Evolutionary conservation across 2,797 vertebrate genomes (phyloP), one percentile per base, ranked within the genome.

Genomic region (Enteromius afrohamiltoni): DNA sequence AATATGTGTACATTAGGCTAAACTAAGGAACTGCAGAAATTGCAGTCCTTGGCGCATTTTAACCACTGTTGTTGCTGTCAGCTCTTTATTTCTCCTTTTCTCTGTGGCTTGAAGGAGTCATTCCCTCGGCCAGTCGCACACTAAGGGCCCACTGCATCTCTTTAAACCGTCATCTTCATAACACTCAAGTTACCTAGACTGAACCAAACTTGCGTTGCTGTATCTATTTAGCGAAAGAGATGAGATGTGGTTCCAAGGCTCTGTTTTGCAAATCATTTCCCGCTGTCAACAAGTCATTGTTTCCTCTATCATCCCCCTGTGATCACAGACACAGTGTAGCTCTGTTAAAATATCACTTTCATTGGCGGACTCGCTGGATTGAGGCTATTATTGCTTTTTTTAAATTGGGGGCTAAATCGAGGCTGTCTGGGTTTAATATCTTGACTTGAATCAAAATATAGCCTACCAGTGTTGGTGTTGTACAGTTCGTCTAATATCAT

Each of bases 351-450:
- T 81, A 81, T 81, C 19, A n/a, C 68, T 81, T 81, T 73, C 11
- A 37, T 23, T n/a, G 68, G 79, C 34, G 68, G 53, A 62, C 79
- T 45, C 6, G 26, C 51, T 34, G 34, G 40, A 68, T 77, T 60
- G 82, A 69, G 64, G 67, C 37, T 34, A 69, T 77, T 83, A 83
- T 77, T 58, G 47, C 82, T 83, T 69, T 83, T 83, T 77, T 58
- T 14, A 64, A 77, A 77, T 77, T 77, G 82, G 29, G 77, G 75
- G 64, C 65, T 77, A 70, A 83, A 77, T 83, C 37, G 37, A 77
- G 21, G 13, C 64, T 42, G 53, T 77, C 82, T 83, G 16, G n/a
- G 45, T 64, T 68, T 83, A 45, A 77, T 83, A 77, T 73, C 64
- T 70, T 2, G 74, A 74, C 62, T 19, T 77, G 60, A 77, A 83